These are phyloP conservation scores for Drosophila rhopaloa DNA, from an alignment of 1,140 invertebrate genomes.

Conservation along the genomic window DNA sequence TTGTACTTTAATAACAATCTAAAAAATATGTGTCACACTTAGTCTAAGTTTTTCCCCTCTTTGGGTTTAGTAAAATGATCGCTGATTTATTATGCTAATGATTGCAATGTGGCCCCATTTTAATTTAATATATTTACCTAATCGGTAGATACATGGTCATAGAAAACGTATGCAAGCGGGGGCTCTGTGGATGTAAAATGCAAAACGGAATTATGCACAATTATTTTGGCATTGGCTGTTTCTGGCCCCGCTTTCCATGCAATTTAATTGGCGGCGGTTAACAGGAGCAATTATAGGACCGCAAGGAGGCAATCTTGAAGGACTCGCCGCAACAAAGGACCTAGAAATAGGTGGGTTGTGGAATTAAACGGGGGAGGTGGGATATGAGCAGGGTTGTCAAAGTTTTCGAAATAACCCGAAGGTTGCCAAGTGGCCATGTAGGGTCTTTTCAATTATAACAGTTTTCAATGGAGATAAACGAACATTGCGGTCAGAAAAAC, in stretches of 20 bases:
- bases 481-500: too few relatives aligned
- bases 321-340: constrained; percentile 37
- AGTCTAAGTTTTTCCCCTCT: neutral
- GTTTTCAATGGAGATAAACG: too few relatives aligned
- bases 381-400: constrained; percentile 7
- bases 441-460: neutral
- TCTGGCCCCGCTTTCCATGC: constrained; percentile 33
- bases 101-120: constrained; percentile 15
- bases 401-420: neutral
- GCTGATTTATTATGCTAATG: constrained; percentile 39
- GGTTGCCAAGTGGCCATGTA: neutral
- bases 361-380: constrained; percentile 3
- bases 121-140: constrained; percentile 15
- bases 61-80: neutral
- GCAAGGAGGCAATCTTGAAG: constrained; percentile 31
- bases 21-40: too few relatives aligned
- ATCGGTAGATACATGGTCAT: neutral
- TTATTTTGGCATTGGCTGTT: constrained; percentile 64
- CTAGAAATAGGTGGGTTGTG: neutral
- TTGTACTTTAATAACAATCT: too few relatives aligned
- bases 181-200: constrained; percentile 7
- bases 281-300: constrained; percentile 28
- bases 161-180: neutral
- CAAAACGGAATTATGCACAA: constrained; percentile 55
- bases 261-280: constrained; percentile 47